These are phyloP conservation scores for Argyresthia albistria DNA, from an alignment of 2,888 invertebrate species.

Conservation along the genomic window DNA sequence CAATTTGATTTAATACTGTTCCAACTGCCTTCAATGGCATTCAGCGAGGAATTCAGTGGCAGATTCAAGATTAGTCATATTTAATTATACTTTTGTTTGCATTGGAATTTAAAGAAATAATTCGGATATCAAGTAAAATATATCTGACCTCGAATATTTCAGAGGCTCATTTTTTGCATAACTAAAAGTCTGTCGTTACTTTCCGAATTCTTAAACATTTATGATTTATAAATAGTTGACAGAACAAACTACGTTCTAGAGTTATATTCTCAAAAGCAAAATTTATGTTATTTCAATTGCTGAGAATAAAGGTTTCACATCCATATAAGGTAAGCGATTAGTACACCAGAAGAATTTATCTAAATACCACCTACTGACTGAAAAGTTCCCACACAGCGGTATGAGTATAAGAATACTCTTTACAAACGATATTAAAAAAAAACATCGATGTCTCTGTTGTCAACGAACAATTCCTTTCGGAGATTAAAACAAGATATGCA, in stretches of 20 bases:
- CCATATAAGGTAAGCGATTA: not conserved
- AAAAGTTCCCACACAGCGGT: conserved; percentile 62
- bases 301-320: not conserved
- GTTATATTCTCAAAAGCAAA: not conserved
- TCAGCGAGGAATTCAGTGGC: conserved; percentile 54
- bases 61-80: conserved; percentile 58
- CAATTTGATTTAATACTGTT: conserved; percentile 34
- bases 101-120: conserved; percentile 25
- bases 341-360: conserved; percentile 1
- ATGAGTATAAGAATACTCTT: conserved; percentile 57
- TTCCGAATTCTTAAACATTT: no score
- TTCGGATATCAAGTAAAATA: not conserved
- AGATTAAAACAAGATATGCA: conserved; percentile 14
- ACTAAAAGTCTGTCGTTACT: no score
- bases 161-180: no score
- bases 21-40: conserved; percentile 41
- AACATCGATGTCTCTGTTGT: conserved; percentile 70
- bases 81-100: conserved; percentile 50
- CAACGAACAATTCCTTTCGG: conserved; percentile 60
- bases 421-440: conserved; percentile 70
- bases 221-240: not conserved
- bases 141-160: no score
- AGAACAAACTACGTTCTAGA: not conserved
- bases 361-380: conserved; percentile 14
- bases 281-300: no score